These are phyloP conservation scores for Mimumesa dahlbomi DNA, from an alignment of 2,888 invertebrate species.

Conservation along the genomic window DNA sequence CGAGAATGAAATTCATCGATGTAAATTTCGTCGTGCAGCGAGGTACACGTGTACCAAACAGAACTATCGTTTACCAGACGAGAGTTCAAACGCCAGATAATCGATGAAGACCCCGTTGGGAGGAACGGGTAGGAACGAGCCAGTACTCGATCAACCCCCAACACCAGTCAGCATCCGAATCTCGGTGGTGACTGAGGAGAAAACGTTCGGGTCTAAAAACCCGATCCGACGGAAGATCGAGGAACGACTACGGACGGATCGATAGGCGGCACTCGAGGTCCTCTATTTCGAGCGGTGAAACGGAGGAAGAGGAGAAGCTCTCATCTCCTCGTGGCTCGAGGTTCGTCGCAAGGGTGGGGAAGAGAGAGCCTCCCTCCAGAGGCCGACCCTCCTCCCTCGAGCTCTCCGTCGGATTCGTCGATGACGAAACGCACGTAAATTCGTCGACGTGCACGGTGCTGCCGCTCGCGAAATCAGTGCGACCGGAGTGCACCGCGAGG, in stretches of 20 bases:
- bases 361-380: constrained; percentile 36
- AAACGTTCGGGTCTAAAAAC: no score
- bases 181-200: no score
- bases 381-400: constrained; percentile 35
- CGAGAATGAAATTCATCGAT: no score
- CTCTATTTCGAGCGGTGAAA: constrained; percentile 18
- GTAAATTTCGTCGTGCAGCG: no score
- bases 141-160: no score
- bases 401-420: constrained; percentile 52
- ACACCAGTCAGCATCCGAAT: no score
- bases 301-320: constrained; percentile 8
- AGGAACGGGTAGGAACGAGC: no score
- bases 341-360: constrained; percentile 43
- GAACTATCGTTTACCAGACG: no score
- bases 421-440: constrained; percentile 62
- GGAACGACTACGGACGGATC: neutral
- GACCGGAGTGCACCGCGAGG: constrained; percentile 60
- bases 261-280: neutral
- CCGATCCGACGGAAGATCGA: neutral
- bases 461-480: constrained; percentile 61
- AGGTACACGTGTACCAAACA: no score
- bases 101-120: no score
- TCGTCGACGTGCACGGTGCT: constrained; percentile 61
- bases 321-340: constrained; percentile 28
- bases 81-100: no score